Evolutionary conservation across 2,113 vertebrate genomes (phyloP), one percentile per base, ranked within the genome.

Genomic region (Halichoeres trimaculatus): DNA sequence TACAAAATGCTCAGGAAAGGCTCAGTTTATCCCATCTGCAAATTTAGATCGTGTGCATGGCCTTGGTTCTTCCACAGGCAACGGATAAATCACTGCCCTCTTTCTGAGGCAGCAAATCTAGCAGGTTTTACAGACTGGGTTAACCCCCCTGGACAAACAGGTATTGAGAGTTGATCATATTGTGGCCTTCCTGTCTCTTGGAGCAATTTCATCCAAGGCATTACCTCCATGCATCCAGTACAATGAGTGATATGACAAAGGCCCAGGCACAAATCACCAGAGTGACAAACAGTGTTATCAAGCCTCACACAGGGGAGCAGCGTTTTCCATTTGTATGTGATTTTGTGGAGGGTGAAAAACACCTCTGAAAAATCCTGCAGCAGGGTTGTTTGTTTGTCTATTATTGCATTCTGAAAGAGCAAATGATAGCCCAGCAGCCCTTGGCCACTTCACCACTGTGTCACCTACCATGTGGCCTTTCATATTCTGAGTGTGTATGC

Each of bases 261-360:
- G 20, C 36, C 7, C 54, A 8, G 78, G 17, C 73, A 67, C 67
- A 55, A 73, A 80, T 80, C 72, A 63, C 24, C 8, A 47, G 55
- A 45, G 38, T 61, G 74, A 84, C 62, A 60, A 76, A 65, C 63
- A 40, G 63, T 26, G 43, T 77, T 70, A 64, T 82, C 70, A 36
- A 74, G 61, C 34, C 38, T 57, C 1, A 17, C 75, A 67, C 48
- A 9, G 10, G 41, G 35, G 43, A 75, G 52, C 62, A 40, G 62
- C 10, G 6, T 70, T 74, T 73, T 58, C 24, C 56, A 59, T 80
- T 62, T 71, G 65, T 48, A 47, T 45, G 57, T 61, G 61, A 67
- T 40, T 43, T 16, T 20, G 19, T 23, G 50, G 51, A 41, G 20
- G 40, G 30, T 45, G 63, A 70, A 70, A 57, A 54, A 64, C 17